Base-by-base conservation (phyloP, 2,797 vertebrate species). In the Myiothlypis chrysogaster region DNA sequence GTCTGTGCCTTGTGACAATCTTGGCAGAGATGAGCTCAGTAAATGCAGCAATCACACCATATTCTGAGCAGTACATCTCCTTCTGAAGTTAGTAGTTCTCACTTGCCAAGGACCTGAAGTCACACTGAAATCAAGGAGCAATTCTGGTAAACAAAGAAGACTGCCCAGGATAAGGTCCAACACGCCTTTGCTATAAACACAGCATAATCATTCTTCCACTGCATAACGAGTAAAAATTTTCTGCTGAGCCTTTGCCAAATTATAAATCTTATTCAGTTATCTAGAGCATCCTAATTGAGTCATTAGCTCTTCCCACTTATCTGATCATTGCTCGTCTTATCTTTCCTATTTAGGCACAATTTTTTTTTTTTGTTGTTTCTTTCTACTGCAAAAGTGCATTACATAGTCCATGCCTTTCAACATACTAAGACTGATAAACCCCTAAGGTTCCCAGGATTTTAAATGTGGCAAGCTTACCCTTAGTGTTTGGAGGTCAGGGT, bases 281-380 rank as follows among this genome's bases (percentile, higher is more conserved):
- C 88, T 83, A 77, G 19, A 87, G 35, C 56, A 70, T 27, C 64
- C 82, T 80, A 93, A 89, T 63, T 49, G 41, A 65, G 55, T 90
- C 83, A 72, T 91, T 88, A 89, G 52, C 39, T 93, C 28, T 86
- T 91, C 32, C 16, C n/a, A 52, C 28, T 90, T 93, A 91, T 76
- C 83, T 91, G 66, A 93, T 88, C 44, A 32, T 59, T 91, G 15
- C 14, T 72, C 20, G n/a, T 37, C 39, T 90, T 78, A 86, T 89
- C 85, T 73, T 73, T 85, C 32, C 9, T 55, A 34, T n/a, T 61
- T 87, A 71, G 15, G 30, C 32, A 71, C 30, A 55, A 35, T 2
- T 34, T 77, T 65, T 34, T 77, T 65, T 64, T 34, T 34, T 73
- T 83, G 1, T 73, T 83, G 1, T 21, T 93, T 59, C 32, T 61